These are phyloP conservation scores for Flexamia atlantica DNA, from an alignment of 2,888 invertebrate species.

Conservation along the genomic window DNA sequence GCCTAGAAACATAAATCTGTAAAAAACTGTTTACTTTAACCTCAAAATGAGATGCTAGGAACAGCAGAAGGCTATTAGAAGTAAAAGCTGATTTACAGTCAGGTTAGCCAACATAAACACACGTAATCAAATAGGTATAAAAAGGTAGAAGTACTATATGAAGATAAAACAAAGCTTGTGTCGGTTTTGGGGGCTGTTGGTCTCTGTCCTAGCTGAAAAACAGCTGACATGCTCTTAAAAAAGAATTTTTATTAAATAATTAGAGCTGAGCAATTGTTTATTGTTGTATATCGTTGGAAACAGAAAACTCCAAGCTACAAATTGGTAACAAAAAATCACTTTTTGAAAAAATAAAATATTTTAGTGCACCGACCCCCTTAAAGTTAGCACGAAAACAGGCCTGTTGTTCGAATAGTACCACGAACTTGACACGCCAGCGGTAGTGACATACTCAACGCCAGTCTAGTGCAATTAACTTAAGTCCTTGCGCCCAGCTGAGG, in stretches of 20 bases:
- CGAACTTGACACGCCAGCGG: no score
- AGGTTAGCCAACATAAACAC: slow-evolving; percentile 41
- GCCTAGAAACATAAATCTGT: slow-evolving; percentile 13
- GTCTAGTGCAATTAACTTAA: no score
- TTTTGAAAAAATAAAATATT: slow-evolving; percentile 35
- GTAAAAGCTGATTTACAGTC: slow-evolving; percentile 1
- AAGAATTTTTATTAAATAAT: slow-evolving; percentile 22
- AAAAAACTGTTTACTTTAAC: slow-evolving; percentile 40
- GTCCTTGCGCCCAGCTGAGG: no score
- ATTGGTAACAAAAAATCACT: slow-evolving; percentile 11
- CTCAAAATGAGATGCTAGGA: slow-evolving; percentile 1
- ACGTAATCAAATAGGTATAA: slow-evolving; percentile 17
- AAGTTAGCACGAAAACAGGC: no score
- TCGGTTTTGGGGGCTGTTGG: neutral
- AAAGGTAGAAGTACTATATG: slow-evolving; percentile 45
- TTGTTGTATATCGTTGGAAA: slow-evolving; percentile 41
- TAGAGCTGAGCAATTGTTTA: neutral
- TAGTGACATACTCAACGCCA: no score
- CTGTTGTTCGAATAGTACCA: no score
- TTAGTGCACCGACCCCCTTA: slow-evolving; percentile 35
- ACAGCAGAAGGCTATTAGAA: slow-evolving; percentile 34
- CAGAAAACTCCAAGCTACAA: slow-evolving; percentile 33
- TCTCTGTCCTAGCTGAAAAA: slow-evolving; percentile 13
- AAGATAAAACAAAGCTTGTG: slow-evolving; percentile 27
- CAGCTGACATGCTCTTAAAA: slow-evolving; percentile 44